phyloP scores from a whole-genome alignment of 2,797 vertebrate genomes.

The Thalassophryne amazonica region DNA sequence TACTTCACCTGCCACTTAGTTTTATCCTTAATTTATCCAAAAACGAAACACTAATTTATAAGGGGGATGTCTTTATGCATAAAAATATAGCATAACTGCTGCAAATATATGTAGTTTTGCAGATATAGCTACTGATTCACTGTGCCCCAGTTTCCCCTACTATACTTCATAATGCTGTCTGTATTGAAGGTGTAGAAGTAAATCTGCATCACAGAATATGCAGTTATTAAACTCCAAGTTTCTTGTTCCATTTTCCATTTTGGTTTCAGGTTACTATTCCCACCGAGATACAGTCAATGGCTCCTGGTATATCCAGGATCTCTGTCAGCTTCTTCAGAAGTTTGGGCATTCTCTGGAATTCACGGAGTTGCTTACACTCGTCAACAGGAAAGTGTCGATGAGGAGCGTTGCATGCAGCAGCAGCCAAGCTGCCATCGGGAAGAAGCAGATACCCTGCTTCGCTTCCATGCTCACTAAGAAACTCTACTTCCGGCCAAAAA shows the following conservation, averaged over 20 bases:
- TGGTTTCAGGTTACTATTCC: constrained; percentile 87
- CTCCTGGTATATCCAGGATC: constrained; percentile 96
- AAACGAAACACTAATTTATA: no score
- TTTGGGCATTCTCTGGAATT: constrained; percentile 85
- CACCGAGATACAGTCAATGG: constrained; percentile 88
- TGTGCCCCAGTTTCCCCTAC: no score
- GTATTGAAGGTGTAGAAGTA: no score
- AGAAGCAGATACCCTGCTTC: constrained; percentile 97
- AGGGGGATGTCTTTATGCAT: no score
- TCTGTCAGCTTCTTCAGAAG: constrained; percentile 81
- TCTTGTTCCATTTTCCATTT: not conserved
- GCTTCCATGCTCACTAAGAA: constrained; percentile 98
- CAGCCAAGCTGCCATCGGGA: constrained; percentile 80
- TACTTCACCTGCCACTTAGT: no score
- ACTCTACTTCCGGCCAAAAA: constrained; percentile 86
- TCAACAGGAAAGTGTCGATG: constrained; percentile 90
- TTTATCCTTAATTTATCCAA: no score
- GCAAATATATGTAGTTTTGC: no score
- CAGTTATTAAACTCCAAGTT: no score
- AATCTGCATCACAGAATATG: no score
- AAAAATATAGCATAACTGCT: no score
- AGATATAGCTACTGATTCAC: no score
- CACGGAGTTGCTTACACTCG: constrained; percentile 90
- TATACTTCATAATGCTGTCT: no score
- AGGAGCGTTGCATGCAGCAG: constrained; percentile 74